Evolutionary conservation across 2,888 invertebrate genomes (phyloP).

Genomic region (Coenonympha arcania): DNA sequence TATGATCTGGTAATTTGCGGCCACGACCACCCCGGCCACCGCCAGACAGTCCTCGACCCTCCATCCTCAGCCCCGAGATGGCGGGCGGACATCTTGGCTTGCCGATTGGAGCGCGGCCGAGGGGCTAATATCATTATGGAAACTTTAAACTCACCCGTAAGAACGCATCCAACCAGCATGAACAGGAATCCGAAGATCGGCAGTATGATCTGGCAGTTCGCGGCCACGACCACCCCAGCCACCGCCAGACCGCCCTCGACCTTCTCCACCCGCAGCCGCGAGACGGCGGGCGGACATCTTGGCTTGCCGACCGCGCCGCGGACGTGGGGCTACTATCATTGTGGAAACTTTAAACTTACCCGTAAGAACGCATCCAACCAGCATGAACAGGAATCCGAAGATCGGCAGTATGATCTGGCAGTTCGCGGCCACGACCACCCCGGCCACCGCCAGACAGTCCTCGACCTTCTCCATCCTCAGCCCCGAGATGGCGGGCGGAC

Average conservation of each 20-base stretch:
- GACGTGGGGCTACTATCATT: too few relatives aligned
- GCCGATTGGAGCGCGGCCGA: constrained; percentile 71
- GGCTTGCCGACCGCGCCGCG: constrained; percentile 70
- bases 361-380: constrained; percentile 83
- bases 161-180: constrained; percentile 82
- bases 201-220: constrained; percentile 83
- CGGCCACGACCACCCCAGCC: constrained; percentile 83
- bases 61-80: constrained; percentile 79
- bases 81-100: constrained; percentile 77
- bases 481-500: constrained; percentile 79
- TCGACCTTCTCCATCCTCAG: constrained; percentile 84
- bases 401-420: constrained; percentile 84
- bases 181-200: constrained; percentile 85
- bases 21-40: constrained; percentile 83
- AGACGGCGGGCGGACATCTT: constrained; percentile 79
- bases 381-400: constrained; percentile 83
- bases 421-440: constrained; percentile 83
- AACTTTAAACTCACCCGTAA: constrained; percentile 80
- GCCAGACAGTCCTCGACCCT: constrained; percentile 83
- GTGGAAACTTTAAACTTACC: too few relatives aligned
- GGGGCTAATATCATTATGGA: too few relatives aligned
- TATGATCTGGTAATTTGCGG: constrained; percentile 84
- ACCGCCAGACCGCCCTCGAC: constrained; percentile 84
- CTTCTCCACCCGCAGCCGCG: constrained; percentile 81
- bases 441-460: constrained; percentile 83